Evolutionary conservation across 1,140 invertebrate genomes (phyloP), one percentile per base, ranked within the genome.

Genomic region (Nymphalis io): DNA sequence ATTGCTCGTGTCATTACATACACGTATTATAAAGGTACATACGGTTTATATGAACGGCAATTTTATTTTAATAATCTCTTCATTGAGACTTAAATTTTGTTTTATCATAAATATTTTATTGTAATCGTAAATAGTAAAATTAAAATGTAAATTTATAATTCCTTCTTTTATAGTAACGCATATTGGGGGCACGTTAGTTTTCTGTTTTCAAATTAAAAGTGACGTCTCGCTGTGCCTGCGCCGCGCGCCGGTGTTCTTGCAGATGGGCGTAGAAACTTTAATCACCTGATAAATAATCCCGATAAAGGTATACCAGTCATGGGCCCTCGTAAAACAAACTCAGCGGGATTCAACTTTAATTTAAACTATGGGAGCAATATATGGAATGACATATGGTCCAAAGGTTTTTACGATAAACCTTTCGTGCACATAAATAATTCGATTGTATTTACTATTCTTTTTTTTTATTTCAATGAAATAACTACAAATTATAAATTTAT

Each of bases 391-490:
- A 65, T 44, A 38, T 64, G 60, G 38, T 44, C 60, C 27, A 38
- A 15, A 55, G 63, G 64, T 70, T 70, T 70, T 48, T n/a, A 42
- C 51, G 27, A 23, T 55, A 21, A 27, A 23, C 51, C 57, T 60
- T 67, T 42, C 33, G 21, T 46, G 16, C 51, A 44, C 40, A 63
- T 65, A 64, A 70, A 69, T 60, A 64, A 70, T 64, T 70, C 68
- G 64, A 6, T 33, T 33, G 2, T 1, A 40, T 46, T 3, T 46
- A 11, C 2, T 51, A 12, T 12, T 51, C 20, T 12, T 12, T 51
- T 13, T 10, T 4, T 46, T 16, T 42, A 42, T 46, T 46, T 16
- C 3, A 16, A 46, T 46, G 16, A 46, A 46, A 16, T n/a, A 12
- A 5, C 15, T 46, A 16, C 12, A 46, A 3, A 46, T 5, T n/a